Evolutionary conservation across 2,797 vertebrate species (phyloP).

Genomic region (Malacoraja senta): DNA sequence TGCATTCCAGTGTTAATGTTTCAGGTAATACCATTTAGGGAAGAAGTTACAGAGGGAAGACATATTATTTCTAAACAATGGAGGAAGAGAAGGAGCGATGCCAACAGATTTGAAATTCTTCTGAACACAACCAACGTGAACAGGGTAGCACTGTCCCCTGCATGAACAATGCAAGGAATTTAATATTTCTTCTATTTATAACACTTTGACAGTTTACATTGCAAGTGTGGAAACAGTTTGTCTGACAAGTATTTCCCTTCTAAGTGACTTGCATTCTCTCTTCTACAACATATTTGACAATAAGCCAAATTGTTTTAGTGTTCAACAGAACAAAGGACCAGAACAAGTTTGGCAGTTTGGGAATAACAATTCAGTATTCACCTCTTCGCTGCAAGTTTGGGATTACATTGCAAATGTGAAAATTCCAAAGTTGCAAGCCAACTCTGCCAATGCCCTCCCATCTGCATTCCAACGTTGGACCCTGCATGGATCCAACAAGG

Average conservation of each 20-base stretch:
- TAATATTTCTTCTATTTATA: constrained; percentile 26
- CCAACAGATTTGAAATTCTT: too few species aligned
- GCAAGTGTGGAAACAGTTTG: not conserved
- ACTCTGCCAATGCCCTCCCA: too few species aligned
- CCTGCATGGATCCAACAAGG: too few species aligned
- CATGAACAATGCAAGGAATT: constrained; percentile 3
- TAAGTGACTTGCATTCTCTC: not conserved
- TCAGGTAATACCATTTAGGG: not conserved
- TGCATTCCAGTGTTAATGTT: too few species aligned
- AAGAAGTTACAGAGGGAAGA: not conserved
- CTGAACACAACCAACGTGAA: too few species aligned
- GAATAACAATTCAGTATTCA: not conserved
- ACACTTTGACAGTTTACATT: not conserved
- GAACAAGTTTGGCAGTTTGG: not conserved
- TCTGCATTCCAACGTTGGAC: too few species aligned
- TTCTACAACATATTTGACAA: not conserved
- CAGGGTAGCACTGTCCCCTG: too few species aligned
- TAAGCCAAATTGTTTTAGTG: not conserved
- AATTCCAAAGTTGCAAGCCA: too few species aligned
- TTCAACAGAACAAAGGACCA: not conserved
- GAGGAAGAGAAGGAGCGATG: too few species aligned
- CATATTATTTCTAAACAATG: not conserved
- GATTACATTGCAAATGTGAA: too few species aligned
- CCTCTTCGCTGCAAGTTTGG: not conserved
- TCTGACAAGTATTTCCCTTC: constrained; percentile 18